Evolutionary conservation across 2,797 vertebrate species (phyloP), one percentile per base, ranked within the genome.

Genomic region (Lepilemur ruficaudatus): DNA sequence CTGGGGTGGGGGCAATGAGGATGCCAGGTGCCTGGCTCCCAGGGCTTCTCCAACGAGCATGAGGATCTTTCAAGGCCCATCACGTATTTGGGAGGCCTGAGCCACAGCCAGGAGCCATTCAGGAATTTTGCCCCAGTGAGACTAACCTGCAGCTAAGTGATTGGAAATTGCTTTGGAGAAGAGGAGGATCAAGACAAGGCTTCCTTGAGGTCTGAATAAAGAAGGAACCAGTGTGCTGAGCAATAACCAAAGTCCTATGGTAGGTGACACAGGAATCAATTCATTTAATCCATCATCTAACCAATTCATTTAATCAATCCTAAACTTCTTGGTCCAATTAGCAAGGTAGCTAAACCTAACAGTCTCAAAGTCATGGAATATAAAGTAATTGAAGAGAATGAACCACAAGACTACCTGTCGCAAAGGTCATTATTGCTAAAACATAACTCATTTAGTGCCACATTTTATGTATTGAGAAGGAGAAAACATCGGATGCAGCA

Each of bases 21-120:
- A 48, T 15, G 1, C 13, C 15, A 15, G 38, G 43, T 0, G 22
- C 30, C 1, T 1, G 15, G n/a, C 28, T 50, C 67, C 38, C 8
- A 0, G 69, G 10, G 32, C 55, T 55, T 84, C 89, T 79, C 50
- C 57, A 46, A 2, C 0, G 18, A 70, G 22, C 25, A 32, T 25
- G 17, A 46, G 50, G 22, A 30, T 61, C 43, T 55, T 52, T 55
- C 57, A 48, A 65, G n/a, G 46, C 11, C 32, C 65, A 10, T 7
- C 41, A 13, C 15, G 73, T 32, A 67, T 28, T 25, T 28, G 11
- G 41, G 80, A 67, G 43, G 46, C 32, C 70, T 38, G 23, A 13
- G 32, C 57, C 25, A 22, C 0, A 50, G 32, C 38, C 59, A 15
- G 59, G 20, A 82, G 48, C 57, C 72, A 1, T 0, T 35, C 20